Evolutionary conservation across 2,113 vertebrate genomes (phyloP).

Genomic region (Cairina moschata): DNA sequence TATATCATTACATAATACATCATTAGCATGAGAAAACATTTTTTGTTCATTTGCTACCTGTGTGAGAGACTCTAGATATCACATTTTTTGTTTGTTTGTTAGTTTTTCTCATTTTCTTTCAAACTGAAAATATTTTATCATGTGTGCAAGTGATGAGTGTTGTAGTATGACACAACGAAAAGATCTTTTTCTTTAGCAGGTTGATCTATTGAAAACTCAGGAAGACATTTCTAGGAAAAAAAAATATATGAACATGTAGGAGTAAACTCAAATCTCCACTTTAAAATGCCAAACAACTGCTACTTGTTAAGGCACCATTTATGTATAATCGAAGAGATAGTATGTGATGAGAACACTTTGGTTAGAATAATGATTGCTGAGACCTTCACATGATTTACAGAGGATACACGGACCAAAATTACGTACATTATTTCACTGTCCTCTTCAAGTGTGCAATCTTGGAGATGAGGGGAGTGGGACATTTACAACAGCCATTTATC

Average conservation of each 20-base stretch:
- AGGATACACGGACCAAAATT: background rate
- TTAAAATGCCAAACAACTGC: background rate
- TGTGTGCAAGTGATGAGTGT: background rate
- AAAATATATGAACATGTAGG: background rate
- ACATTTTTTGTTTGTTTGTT: too few species aligned
- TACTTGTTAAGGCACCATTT: fast-evolving
- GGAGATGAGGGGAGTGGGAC: background rate
- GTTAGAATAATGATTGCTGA: background rate
- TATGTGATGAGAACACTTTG: background rate
- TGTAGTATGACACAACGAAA: background rate
- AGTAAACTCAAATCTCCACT: background rate
- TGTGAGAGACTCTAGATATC: too few species aligned
- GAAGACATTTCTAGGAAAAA: background rate
- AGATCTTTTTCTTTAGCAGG: background rate
- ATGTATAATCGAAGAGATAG: background rate
- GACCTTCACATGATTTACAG: background rate
- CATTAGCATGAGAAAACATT: too few species aligned
- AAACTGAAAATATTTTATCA: background rate
- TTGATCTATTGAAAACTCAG: background rate
- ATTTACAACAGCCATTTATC: background rate
- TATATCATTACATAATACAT: too few species aligned
- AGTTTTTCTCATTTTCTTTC: too few species aligned
- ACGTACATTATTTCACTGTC: background rate
- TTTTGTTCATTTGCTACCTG: too few species aligned
- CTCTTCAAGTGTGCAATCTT: background rate